Evolutionary conservation across 2,113 vertebrate species (phyloP).

Genomic region (Orycteropus afer): DNA sequence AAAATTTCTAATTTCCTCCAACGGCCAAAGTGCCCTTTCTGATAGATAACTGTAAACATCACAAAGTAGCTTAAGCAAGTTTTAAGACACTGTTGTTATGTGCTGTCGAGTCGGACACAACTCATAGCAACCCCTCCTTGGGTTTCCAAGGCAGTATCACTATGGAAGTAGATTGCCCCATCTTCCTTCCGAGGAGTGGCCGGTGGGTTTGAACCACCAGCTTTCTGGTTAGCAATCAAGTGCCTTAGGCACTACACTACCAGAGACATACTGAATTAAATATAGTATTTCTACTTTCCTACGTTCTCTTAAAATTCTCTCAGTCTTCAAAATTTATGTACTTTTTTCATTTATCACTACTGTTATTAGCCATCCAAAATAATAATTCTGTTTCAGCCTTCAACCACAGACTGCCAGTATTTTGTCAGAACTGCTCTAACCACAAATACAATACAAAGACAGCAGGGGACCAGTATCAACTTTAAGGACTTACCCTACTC

Average conservation of each 20-base stretch:
- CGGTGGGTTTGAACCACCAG: too few species aligned
- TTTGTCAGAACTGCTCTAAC: background rate
- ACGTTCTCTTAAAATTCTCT: conserved; percentile 13
- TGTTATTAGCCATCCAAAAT: background rate
- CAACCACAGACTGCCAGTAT: background rate
- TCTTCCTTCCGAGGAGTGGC: too few species aligned
- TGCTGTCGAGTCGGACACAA: too few species aligned
- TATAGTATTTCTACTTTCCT: background rate
- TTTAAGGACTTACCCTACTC: background rate
- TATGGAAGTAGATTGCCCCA: too few species aligned
- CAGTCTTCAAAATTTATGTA: background rate
- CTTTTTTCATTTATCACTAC: background rate
- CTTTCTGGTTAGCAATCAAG: too few species aligned
- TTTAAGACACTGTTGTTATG: background rate
- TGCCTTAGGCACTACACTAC: too few species aligned
- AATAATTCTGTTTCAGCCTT: conserved; percentile 1
- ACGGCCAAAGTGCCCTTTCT: background rate
- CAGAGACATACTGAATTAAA: background rate
- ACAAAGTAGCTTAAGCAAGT: background rate
- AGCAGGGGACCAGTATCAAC: background rate
- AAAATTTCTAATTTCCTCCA: conserved; percentile 26
- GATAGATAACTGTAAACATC: background rate
- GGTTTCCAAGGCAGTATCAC: too few species aligned
- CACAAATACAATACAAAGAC: background rate
- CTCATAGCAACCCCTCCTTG: too few species aligned